A percentile compares a stretch with the other conserved stretches of the same genome.
Evolutionary conservation across 2,113 vertebrate genomes (phyloP).

Genomic region (Cephalophus harveyi): DNA sequence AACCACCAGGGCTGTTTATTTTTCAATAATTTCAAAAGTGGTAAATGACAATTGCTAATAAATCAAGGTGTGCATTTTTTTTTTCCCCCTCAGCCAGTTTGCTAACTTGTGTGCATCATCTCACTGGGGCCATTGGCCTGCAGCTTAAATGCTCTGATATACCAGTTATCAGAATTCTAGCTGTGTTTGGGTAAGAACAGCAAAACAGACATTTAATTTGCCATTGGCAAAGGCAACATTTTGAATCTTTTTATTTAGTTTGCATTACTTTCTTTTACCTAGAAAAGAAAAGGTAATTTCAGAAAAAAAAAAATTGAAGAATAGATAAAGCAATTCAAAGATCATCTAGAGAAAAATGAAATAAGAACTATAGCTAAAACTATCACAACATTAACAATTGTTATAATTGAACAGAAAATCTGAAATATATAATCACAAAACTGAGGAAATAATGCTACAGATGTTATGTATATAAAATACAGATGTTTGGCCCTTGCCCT

Average conservation of each 20-base stretch:
- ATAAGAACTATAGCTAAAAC: not conserved
- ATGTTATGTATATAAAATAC: not conserved
- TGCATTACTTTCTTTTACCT: not conserved
- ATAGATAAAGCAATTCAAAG: not conserved
- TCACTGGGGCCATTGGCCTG: not conserved
- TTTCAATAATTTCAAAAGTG: not conserved
- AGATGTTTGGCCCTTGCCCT: not conserved
- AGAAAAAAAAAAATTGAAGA: not conserved
- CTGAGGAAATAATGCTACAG: not conserved
- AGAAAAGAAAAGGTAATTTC: not conserved
- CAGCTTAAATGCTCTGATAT: not conserved
- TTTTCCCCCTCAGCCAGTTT: not conserved
- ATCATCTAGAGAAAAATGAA: not conserved
- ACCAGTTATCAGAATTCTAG: not conserved
- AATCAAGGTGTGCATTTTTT: not conserved
- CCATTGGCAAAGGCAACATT: not conserved
- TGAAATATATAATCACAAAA: not conserved
- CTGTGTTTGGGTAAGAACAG: not conserved
- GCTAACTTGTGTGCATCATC: not conserved
- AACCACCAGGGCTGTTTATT: not conserved
- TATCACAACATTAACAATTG: not conserved
- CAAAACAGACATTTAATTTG: not conserved
- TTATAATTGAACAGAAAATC: not conserved
- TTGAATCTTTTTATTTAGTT: not conserved
- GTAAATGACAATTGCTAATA: not conserved